Evolutionary conservation across 1,140 invertebrate genomes (phyloP), one percentile per base, ranked within the genome.

Genomic region (Danaus melanippus): DNA sequence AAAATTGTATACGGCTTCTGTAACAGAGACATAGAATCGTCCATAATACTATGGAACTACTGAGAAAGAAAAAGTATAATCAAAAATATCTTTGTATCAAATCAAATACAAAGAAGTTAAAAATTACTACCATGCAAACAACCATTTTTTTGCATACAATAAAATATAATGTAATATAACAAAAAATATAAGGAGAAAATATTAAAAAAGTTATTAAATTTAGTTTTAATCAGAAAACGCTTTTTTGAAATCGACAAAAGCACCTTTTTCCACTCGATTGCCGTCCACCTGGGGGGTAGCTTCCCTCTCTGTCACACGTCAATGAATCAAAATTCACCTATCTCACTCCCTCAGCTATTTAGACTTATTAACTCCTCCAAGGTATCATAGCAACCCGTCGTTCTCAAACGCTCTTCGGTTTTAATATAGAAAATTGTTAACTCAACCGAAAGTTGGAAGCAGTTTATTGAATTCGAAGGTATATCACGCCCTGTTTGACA

Each of bases 391-490:
- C 83, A 86, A 86, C 83, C 74, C 76, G 66, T 74, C 78, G 68
- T 60, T 60, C 69, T 47, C 62, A 57, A 62, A 50, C 69, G 69
- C 67, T 73, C 68, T 65, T 60, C 56, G 71, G 75, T 81, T 83
- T 86, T 83, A 86, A 86, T 86, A 86, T 84, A 84, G 80, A 75
- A 84, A 74, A 83, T 82, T 86, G 83, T 81, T 78, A 84, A 84
- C 58, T 80, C 76, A 76, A 69, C 64, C 64, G 75, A 69, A 64
- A 71, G 63, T 76, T 70, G 77, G 59, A 71, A 70, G 67, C 71
- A 74, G 76, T 82, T 83, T 84, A 86, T 86, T 86, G 77, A 84
- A 86, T 86, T 68, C 63, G 51, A 52, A 58, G 61, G 66, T 62
- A 57, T 71, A 66, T 59, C 64, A 58, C 58, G 50, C 61, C 43